Evolutionary conservation across 2,113 vertebrate genomes (phyloP).

Genomic region (Tupaia chinensis): DNA sequence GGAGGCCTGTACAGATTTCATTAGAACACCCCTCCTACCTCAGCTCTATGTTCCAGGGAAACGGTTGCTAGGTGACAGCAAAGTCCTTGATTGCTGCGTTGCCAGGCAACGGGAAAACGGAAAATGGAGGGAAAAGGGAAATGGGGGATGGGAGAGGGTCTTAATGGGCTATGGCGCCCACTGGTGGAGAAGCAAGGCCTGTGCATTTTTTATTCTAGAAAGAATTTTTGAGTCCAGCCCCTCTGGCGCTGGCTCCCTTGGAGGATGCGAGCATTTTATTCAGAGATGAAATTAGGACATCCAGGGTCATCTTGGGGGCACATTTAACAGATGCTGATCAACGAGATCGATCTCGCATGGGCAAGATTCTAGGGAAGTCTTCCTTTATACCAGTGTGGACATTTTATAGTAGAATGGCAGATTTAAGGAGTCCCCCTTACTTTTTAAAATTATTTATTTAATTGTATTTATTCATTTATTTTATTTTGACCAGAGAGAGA

Average conservation of each 20-base stretch:
- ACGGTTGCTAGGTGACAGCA: conserved; percentile 80
- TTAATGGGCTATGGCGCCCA: conserved; percentile 59
- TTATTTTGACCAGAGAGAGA: no score
- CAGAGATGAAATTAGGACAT: conserved; percentile 63
- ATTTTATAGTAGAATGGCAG: conserved; percentile 41
- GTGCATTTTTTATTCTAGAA: conserved; percentile 55
- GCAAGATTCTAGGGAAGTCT: conserved; percentile 21
- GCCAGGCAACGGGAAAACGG: conserved; percentile 81
- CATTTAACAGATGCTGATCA: not conserved
- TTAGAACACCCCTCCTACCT: conserved; percentile 77
- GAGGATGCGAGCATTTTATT: conserved; percentile 22
- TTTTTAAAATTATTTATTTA: no score
- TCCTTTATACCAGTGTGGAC: conserved; percentile 11
- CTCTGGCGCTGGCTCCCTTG: not conserved
- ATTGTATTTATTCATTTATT: no score
- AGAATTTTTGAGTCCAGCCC: conserved; percentile 48
- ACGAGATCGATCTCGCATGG: not conserved
- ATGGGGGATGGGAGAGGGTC: conserved; percentile 74
- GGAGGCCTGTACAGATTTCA: conserved; percentile 78
- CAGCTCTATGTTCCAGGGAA: conserved; percentile 75
- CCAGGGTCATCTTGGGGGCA: conserved; percentile 48
- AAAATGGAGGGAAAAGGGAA: conserved; percentile 84
- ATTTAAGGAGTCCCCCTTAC: conserved; percentile 33
- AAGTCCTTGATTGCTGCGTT: conserved; percentile 81
- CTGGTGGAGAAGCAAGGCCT: conserved; percentile 64